These are phyloP conservation scores for Drosophila paranaensis DNA, from an alignment of 2,888 invertebrate genomes.

Conservation along the genomic window DNA sequence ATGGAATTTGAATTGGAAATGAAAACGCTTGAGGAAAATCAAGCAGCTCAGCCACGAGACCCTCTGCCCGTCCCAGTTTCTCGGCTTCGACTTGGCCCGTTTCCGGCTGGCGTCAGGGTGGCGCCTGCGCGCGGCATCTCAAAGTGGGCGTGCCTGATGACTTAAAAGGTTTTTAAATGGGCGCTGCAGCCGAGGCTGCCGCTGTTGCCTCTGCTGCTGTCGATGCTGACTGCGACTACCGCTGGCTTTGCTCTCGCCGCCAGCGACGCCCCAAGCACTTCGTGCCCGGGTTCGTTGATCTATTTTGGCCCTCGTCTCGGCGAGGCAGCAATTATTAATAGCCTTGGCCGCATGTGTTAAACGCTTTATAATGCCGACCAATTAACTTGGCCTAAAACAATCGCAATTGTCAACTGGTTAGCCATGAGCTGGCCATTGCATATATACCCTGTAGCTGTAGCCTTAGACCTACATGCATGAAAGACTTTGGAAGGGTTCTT, in stretches of 20 bases:
- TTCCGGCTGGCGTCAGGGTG: constrained; percentile 82
- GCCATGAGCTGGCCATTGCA: background rate
- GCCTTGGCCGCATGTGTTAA: constrained; percentile 59
- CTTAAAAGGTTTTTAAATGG: constrained; percentile 82
- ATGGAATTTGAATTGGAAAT: constrained; percentile 29
- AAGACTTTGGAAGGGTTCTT: background rate
- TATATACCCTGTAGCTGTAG: background rate
- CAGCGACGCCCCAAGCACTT: constrained; percentile 69
- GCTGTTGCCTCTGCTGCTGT: background rate
- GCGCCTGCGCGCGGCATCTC: constrained; percentile 71
- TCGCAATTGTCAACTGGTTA: constrained; percentile 14
- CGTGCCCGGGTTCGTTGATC: constrained; percentile 70
- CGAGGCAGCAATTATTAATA: constrained; percentile 43
- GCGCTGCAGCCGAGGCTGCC: constrained; percentile 46
- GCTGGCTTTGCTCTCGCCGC: constrained; percentile 66
- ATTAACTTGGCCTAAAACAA: constrained; percentile 18
- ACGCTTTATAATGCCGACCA: constrained; percentile 48
- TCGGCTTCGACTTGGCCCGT: constrained; percentile 44
- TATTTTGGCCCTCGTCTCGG: constrained; percentile 32
- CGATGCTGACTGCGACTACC: constrained; percentile 29
- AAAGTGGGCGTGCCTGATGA: constrained; percentile 80
- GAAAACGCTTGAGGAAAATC: constrained; percentile 39
- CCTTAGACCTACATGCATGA: too few relatives aligned
- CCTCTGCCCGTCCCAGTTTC: constrained; percentile 15
- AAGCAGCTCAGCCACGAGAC: constrained; percentile 33